Evolutionary conservation across 1,140 invertebrate genomes (phyloP).

Genomic region (Antheraea mylitta): DNA sequence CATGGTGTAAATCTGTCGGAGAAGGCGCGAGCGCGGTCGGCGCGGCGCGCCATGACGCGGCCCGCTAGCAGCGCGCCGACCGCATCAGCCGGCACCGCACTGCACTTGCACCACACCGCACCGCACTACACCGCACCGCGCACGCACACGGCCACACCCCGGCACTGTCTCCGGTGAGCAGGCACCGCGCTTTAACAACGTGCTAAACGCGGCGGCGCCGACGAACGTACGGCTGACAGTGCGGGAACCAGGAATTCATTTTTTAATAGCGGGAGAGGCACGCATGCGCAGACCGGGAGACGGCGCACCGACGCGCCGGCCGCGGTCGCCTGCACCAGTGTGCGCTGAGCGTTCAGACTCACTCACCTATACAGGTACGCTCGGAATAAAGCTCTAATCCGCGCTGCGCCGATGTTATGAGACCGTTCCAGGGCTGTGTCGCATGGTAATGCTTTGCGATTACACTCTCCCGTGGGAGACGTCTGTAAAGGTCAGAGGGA

Average conservation of each 20-base stretch:
- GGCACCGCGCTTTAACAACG: constrained; percentile 39
- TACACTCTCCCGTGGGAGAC: constrained; percentile 40
- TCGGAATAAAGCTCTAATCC: constrained; percentile 35
- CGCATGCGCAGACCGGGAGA: constrained; percentile 54
- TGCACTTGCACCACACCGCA: constrained; percentile 28
- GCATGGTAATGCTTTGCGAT: constrained; percentile 43
- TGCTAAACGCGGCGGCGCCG: constrained; percentile 44
- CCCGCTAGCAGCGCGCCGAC: constrained; percentile 51
- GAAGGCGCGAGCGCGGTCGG: constrained; percentile 53
- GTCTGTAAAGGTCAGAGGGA: constrained; percentile 58
- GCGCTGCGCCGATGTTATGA: constrained; percentile 35
- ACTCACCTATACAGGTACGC: constrained; percentile 49
- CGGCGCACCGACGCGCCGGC: not conserved
- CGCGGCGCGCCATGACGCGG: constrained; percentile 66
- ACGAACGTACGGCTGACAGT: constrained; percentile 55
- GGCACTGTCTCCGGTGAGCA: constrained; percentile 23
- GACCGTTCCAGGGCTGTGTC: constrained; percentile 38
- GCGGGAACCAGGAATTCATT: constrained; percentile 67
- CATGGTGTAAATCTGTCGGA: constrained; percentile 78
- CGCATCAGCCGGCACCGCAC: constrained; percentile 34
- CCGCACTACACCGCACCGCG: constrained; percentile 14
- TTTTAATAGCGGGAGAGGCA: constrained; percentile 51
- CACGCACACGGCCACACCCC: constrained; percentile 26
- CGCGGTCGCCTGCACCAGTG: constrained; percentile 43
- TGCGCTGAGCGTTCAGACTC: constrained; percentile 41